Percentiles rank a stretch among this genome's conserved stretches.
Conservation (phyloP, 2,888 invertebrate species). For the Macrosoma leucophasiata region DNA sequence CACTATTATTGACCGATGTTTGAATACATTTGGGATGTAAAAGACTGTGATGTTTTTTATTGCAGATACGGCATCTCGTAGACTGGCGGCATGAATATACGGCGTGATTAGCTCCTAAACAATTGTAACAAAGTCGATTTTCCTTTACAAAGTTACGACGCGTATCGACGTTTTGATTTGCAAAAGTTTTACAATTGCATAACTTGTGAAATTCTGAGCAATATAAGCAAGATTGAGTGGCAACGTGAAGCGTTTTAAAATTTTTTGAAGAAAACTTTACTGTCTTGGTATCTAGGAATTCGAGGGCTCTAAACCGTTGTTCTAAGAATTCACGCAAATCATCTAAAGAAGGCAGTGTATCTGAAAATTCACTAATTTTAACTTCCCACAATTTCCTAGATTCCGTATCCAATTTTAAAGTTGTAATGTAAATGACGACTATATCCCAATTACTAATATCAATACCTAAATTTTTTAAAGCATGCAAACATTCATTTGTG, state of each 20-base stretch:
- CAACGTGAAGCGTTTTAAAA: slow-evolving; percentile 5
- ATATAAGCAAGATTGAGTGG: neutral
- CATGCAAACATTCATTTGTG: slow-evolving; percentile 21
- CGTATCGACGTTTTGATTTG: slow-evolving; percentile 12
- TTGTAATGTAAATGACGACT: slow-evolving; percentile 14
- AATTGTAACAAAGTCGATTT: slow-evolving; percentile 27
- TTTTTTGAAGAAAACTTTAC: neutral
- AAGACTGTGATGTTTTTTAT: slow-evolving; percentile 23
- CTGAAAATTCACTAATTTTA: slow-evolving; percentile 6
- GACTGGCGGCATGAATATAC: slow-evolving; percentile 19
- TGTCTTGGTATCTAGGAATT: slow-evolving; percentile 10
- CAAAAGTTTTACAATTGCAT: slow-evolving; percentile 23
- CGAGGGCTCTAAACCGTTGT: slow-evolving; percentile 11
- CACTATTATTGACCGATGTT: too few relatives aligned
- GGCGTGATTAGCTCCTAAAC: slow-evolving; percentile 22
- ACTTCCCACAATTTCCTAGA: slow-evolving; percentile 16
- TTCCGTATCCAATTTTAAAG: slow-evolving; percentile 11
- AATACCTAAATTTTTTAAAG: slow-evolving; percentile 14
- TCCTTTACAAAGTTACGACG: slow-evolving; percentile 20
- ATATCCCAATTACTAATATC: slow-evolving; percentile 13
- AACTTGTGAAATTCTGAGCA: slow-evolving; percentile 22
- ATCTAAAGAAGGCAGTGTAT: slow-evolving; percentile 6
- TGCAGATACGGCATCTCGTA: slow-evolving; percentile 20
- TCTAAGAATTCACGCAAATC: slow-evolving; percentile 11
- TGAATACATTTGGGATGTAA: slow-evolving; percentile 17